phyloP scores from a whole-genome alignment of 1,140 invertebrate genomes.

The Telenomus remus region DNA sequence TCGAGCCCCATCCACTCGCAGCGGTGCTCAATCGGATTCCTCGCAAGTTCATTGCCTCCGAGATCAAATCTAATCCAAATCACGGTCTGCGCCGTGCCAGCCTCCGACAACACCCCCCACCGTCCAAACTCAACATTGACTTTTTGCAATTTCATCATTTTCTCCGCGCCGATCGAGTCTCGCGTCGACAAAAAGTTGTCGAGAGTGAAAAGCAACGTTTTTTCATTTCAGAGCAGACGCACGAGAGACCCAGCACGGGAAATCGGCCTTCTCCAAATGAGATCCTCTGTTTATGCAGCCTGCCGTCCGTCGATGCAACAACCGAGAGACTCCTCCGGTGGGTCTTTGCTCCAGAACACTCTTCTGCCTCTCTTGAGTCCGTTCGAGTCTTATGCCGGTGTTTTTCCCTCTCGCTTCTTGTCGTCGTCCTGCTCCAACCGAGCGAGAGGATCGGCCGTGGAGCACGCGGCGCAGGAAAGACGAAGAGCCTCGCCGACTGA shows the following conservation, averaged over 20 bases:
- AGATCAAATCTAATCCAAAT: slow-evolving; percentile 37
- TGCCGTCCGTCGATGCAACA: slow-evolving; percentile 71
- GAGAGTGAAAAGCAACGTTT: background rate
- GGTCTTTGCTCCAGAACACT: slow-evolving; percentile 70
- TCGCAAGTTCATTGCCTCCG: slow-evolving; percentile 48
- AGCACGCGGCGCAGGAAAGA: slow-evolving; percentile 49
- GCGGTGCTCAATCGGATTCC: slow-evolving; percentile 67
- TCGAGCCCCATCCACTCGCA: slow-evolving; percentile 73
- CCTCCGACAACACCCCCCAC: background rate
- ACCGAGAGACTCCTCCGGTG: slow-evolving; percentile 72
- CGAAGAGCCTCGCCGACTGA: slow-evolving; percentile 50
- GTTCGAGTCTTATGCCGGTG: slow-evolving; percentile 59
- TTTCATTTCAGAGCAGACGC: slow-evolving; percentile 5
- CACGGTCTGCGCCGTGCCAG: background rate
- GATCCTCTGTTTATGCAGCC: slow-evolving; percentile 73
- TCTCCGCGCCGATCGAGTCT: too few species aligned
- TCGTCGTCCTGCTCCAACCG: slow-evolving; percentile 35
- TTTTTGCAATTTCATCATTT: background rate
- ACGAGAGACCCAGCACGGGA: slow-evolving; percentile 9
- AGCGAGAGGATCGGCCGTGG: slow-evolving; percentile 13
- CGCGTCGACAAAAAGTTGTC: too few species aligned
- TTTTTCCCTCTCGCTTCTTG: slow-evolving; percentile 43
- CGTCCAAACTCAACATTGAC: too few species aligned
- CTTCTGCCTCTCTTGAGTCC: slow-evolving; percentile 67
- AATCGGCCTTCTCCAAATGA: slow-evolving; percentile 58